Conservation (phyloP, 2,113 vertebrate genomes). For the Rhegmatorhina hoffmannsi region DNA sequence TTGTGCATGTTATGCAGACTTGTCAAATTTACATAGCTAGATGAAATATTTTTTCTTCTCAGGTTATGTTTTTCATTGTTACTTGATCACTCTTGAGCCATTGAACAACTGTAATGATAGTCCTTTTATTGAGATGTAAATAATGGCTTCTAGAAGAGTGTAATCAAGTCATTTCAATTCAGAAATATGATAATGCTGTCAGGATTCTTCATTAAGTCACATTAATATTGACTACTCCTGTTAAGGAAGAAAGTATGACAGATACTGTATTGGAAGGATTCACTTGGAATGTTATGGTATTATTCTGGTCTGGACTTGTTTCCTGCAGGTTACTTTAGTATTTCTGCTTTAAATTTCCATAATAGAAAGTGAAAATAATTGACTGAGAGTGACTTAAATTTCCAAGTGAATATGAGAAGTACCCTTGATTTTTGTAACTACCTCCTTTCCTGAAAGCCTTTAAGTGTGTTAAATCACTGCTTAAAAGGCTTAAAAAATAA, state of each 20-base stretch:
- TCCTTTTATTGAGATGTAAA: constrained; percentile 32
- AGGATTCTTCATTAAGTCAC: constrained; percentile 19
- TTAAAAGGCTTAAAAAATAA: not conserved
- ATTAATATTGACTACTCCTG: not conserved
- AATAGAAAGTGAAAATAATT: not conserved
- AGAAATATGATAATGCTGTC: constrained; percentile 6
- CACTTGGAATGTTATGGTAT: not conserved
- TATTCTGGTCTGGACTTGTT: not conserved
- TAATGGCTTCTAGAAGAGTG: constrained; percentile 18
- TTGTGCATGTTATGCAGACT: not conserved
- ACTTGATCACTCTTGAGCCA: not conserved
- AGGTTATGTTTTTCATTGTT: not conserved
- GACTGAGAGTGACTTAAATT: not conserved
- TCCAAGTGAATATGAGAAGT: not conserved
- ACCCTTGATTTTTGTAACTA: not conserved
- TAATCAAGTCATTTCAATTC: not conserved
- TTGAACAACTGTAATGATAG: not conserved
- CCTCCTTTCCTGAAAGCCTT: not conserved
- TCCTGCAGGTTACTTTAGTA: not conserved
- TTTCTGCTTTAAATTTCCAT: not conserved
- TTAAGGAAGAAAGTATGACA: not conserved
- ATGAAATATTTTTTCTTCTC: not conserved
- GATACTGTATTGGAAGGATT: not conserved
- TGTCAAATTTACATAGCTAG: not conserved
- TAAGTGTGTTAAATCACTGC: not conserved